Conservation (phyloP, 2,888 invertebrate species). For the Listrodromus nycthemerus region DNA sequence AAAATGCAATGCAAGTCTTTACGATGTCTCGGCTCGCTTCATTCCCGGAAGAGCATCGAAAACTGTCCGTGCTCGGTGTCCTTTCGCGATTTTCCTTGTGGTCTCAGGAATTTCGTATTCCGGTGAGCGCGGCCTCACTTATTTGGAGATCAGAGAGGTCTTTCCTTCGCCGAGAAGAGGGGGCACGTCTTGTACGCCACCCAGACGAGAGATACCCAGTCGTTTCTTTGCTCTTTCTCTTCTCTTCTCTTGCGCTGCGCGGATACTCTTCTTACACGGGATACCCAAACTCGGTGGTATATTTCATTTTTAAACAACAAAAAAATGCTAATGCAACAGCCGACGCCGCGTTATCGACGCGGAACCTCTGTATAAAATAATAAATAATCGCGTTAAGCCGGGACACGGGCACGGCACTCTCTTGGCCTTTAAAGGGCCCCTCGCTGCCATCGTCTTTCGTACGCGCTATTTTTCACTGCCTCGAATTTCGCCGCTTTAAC, state of each 20-base stretch:
- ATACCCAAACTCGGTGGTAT: slow-evolving; percentile 78
- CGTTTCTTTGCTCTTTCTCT: slow-evolving; percentile 60
- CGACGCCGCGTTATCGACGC: slow-evolving; percentile 71
- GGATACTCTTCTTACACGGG: slow-evolving; percentile 67
- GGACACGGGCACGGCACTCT: slow-evolving; percentile 38
- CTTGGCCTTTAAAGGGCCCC: slow-evolving; percentile 28
- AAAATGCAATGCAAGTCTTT: slow-evolving; percentile 38
- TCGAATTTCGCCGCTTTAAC: slow-evolving; percentile 49
- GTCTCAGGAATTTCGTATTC: slow-evolving; percentile 81
- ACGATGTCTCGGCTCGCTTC: slow-evolving; percentile 5
- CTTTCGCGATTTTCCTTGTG: slow-evolving; percentile 49
- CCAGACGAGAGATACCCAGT: slow-evolving; percentile 51
- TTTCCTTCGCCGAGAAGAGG: slow-evolving; percentile 67
- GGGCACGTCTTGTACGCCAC: slow-evolving; percentile 67
- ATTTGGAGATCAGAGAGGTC: slow-evolving; percentile 83
- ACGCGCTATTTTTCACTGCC: slow-evolving; percentile 63
- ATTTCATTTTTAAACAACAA: slow-evolving; percentile 85
- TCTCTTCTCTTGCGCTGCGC: slow-evolving; percentile 53
- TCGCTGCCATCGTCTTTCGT: slow-evolving; percentile 58
- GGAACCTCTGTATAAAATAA: slow-evolving; percentile 67
- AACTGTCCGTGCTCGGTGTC: slow-evolving; percentile 48
- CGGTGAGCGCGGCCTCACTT: slow-evolving; percentile 82
- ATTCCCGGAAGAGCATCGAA: slow-evolving; percentile 40
- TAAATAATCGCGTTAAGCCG: slow-evolving; percentile 70
- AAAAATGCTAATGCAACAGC: slow-evolving; percentile 83